A percentile compares a stretch with the other conserved stretches of the same genome.
Conservation (phyloP, 2,797 vertebrate genomes). For the Prionace glauca region DNA sequence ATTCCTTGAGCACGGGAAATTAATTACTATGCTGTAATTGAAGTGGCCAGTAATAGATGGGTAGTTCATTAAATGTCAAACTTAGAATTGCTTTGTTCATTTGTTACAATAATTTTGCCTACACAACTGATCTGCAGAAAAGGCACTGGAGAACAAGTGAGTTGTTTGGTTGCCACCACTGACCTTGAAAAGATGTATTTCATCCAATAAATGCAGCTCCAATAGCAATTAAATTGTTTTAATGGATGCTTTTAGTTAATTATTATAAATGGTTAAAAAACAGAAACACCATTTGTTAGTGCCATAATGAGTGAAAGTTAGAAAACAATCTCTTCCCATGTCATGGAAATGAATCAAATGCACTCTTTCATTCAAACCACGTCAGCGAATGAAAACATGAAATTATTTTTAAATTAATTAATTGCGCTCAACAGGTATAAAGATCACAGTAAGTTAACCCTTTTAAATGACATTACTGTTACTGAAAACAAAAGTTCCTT, state of each 20-base stretch:
- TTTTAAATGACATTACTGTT: not conserved
- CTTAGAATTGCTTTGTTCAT: constrained; percentile 2
- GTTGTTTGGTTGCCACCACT: constrained; percentile 18
- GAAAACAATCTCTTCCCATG: not conserved
- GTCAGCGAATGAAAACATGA: not conserved
- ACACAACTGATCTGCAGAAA: constrained; percentile 27
- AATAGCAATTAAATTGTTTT: constrained; percentile 24
- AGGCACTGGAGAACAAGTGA: constrained; percentile 29
- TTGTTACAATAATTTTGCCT: constrained; percentile 27
- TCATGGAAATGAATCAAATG: not conserved
- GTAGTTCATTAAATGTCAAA: constrained; percentile 31
- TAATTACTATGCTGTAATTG: constrained; percentile 23
- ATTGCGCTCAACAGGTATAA: not conserved
- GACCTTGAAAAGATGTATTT: constrained; percentile 30
- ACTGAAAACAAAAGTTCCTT: not conserved
- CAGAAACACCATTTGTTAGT: not conserved
- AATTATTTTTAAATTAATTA: not conserved
- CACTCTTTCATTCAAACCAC: not conserved
- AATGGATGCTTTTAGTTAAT: constrained; percentile 32
- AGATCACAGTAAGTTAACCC: not conserved
- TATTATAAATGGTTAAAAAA: constrained; percentile 28
- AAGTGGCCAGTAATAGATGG: constrained; percentile 26
- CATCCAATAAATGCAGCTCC: not conserved
- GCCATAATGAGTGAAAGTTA: not conserved
- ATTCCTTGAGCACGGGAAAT: not conserved